Conservation (phyloP, 2,797 vertebrate genomes). For the Xenopus petersii region DNA sequence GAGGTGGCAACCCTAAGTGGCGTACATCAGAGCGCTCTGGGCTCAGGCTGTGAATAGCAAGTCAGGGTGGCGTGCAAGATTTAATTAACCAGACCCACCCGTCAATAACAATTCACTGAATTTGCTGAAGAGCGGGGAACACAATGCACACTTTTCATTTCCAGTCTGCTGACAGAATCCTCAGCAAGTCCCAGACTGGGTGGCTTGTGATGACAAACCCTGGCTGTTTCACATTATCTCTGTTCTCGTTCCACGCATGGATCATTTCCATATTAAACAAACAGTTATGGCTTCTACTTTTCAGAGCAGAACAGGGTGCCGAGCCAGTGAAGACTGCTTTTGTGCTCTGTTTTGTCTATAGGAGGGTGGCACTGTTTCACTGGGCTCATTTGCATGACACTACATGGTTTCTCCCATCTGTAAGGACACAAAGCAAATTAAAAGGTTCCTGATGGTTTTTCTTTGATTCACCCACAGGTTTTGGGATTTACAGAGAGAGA, state of each 20-base stretch:
- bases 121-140: too few relatives aligned
- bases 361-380: neutral
- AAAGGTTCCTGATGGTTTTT: slow-evolving; percentile 7
- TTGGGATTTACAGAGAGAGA: neutral
- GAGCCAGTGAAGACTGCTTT: neutral
- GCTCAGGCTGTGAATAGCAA: too few relatives aligned
- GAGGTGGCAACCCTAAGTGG: too few relatives aligned
- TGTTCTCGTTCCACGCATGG: neutral
- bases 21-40: too few relatives aligned
- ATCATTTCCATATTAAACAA: slow-evolving; percentile 19
- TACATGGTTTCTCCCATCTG: neutral
- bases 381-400: slow-evolving; percentile 24
- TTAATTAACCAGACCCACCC: too few relatives aligned
- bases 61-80: too few relatives aligned
- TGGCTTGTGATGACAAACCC: neutral
- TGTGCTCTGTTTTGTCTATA: slow-evolving; percentile 7
- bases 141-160: too few relatives aligned
- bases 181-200: neutral
- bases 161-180: neutral
- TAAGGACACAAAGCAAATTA: neutral
- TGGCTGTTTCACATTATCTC: neutral
- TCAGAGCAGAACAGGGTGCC: slow-evolving; percentile 2
- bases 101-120: too few relatives aligned
- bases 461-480: slow-evolving; percentile 12
- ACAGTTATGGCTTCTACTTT: neutral